Percentiles rank a stretch among this genome's conserved stretches.
phyloP scores from a whole-genome alignment of 2,797 vertebrate genomes.

The Tympanoctomys barrerae region DNA sequence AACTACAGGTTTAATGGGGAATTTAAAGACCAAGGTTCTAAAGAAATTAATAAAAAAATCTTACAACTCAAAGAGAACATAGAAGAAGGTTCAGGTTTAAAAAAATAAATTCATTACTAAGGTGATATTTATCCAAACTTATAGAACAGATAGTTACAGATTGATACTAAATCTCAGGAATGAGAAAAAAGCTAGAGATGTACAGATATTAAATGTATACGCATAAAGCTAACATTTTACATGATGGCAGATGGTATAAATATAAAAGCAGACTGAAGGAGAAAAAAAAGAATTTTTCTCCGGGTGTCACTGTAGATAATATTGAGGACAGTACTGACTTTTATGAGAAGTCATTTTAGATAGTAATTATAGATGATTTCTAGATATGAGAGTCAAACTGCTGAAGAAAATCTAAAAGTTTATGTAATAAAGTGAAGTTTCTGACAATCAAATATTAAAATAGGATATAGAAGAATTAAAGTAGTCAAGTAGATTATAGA shows the following conservation, averaged over 20 bases:
- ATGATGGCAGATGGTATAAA: background rate
- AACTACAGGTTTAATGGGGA: background rate
- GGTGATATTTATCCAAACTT: too few species aligned
- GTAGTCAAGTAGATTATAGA: background rate
- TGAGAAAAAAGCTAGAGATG: too few species aligned
- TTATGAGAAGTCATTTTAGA: background rate
- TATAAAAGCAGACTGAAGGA: background rate
- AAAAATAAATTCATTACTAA: conserved; percentile 27
- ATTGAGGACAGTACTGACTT: background rate
- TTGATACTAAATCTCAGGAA: too few species aligned
- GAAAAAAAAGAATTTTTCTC: too few species aligned
- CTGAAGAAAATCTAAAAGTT: background rate
- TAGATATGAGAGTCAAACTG: background rate
- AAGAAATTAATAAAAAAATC: background rate
- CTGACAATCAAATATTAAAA: conserved; percentile 4
- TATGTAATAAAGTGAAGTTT: conserved; percentile 21
- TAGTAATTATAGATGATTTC: conserved; percentile 7
- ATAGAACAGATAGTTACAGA: too few species aligned
- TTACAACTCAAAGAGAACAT: conserved; percentile 5
- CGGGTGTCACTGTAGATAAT: background rate
- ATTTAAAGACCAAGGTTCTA: background rate
- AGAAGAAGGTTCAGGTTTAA: background rate
- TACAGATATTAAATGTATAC: too few species aligned
- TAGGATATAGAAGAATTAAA: conserved; percentile 14
- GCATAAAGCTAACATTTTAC: background rate